phyloP scores from a whole-genome alignment of 2,113 vertebrate genomes.

The Dromiciops gliroides region DNA sequence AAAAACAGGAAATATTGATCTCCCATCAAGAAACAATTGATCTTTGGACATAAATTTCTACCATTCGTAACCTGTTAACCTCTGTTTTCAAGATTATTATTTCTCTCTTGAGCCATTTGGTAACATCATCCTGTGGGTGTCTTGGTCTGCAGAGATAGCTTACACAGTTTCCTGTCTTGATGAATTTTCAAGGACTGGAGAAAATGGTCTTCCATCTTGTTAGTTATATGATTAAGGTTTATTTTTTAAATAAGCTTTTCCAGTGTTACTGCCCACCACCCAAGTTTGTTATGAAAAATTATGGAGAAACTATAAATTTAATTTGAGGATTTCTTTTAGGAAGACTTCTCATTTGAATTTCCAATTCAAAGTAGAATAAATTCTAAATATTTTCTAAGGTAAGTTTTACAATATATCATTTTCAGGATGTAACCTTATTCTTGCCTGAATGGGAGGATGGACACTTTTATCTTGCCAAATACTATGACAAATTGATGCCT shows the following conservation, averaged over 20 bases:
- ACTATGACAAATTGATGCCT: conserved; percentile 98
- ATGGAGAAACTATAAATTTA: not conserved
- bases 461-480: conserved; percentile 98
- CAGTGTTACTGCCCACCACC: too few relatives aligned
- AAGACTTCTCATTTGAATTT: conserved; percentile 30
- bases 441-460: conserved; percentile 99
- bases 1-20: not conserved
- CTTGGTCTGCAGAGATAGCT: too few relatives aligned
- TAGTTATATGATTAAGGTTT: not conserved
- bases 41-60: not conserved
- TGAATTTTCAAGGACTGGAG: not conserved
- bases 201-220: not conserved
- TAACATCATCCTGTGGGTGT: not conserved
- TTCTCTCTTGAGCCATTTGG: not conserved
- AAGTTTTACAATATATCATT: conserved; percentile 47
- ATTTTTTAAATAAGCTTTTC: not conserved
- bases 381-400: conserved; percentile 12
- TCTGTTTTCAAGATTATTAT: not conserved
- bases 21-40: not conserved
- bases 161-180: not conserved
- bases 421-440: conserved; percentile 93
- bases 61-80: not conserved
- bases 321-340: not conserved
- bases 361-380: conserved; percentile 10
- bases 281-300: not conserved